Percentiles rank a stretch among this genome's conserved stretches.
phyloP scores from a whole-genome alignment of 1,140 invertebrate species.

The Physella acuta region DNA sequence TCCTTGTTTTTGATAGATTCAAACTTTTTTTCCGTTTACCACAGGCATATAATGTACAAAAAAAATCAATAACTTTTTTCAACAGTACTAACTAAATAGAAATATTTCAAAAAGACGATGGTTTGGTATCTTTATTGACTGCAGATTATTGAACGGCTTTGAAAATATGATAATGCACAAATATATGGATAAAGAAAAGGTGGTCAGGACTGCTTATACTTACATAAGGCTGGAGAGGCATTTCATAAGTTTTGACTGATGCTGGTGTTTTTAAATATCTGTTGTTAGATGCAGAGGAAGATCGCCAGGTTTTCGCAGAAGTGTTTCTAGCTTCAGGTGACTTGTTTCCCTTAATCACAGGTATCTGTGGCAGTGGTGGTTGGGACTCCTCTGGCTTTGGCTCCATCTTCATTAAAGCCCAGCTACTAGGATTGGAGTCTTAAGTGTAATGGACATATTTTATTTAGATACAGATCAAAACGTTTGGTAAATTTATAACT shows the following conservation, averaged over 20 bases:
- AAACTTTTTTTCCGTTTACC: no score
- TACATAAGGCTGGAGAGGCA: conserved; percentile 42
- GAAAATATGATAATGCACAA: background rate
- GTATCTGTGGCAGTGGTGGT: conserved; percentile 35
- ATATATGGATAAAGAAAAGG: background rate
- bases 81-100: no score
- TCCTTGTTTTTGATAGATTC: no score
- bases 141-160: background rate
- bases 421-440: no score
- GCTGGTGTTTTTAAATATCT: conserved; percentile 45
- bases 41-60: no score
- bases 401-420: conserved; percentile 44
- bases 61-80: no score
- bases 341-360: no score
- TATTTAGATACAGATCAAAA: no score
- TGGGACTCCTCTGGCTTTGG: conserved; percentile 27
- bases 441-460: no score
- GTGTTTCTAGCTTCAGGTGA: conserved; percentile 38
- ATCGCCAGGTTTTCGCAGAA: conserved; percentile 39
- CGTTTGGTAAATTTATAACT: no score
- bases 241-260: conserved; percentile 51
- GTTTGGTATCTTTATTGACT: no score
- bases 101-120: no score
- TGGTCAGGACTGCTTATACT: background rate
- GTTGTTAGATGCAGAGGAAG: conserved; percentile 27